Base-by-base conservation (phyloP, 2,888 invertebrate genomes). In the Rhyacophila evoluta region DNA sequence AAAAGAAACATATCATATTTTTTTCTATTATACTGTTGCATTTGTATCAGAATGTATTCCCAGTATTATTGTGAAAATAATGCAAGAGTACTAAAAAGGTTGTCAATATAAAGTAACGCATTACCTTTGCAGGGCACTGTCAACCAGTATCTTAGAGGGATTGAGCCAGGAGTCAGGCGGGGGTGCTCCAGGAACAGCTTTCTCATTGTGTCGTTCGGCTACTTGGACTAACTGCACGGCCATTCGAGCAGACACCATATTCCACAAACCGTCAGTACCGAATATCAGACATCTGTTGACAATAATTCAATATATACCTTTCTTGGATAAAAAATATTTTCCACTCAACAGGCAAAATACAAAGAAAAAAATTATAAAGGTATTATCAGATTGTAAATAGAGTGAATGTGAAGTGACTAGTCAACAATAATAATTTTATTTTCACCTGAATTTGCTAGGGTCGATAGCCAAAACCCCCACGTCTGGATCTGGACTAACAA, bases 401-500 rank as follows among this genome's bases (percentile, higher is more conserved):
- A n/a, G n/a, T n/a, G n/a, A n/a, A n/a, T n/a, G n/a, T n/a, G n/a
- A n/a, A n/a, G n/a, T n/a, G n/a, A n/a, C n/a, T n/a, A n/a, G n/a
- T n/a, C n/a, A n/a, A n/a, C n/a, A n/a, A n/a, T n/a, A n/a, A n/a
- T n/a, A n/a, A n/a, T n/a, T n/a, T n/a, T n/a, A n/a, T n/a, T n/a
- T 2, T 85, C 84, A 91, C 92, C 91, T 87, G 85, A 93, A 94
- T 83, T 91, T 92, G 73, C 92, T 91, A 11, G 96, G 92, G 86
- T 97, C 95, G 83, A 97, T 94, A 81, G 93, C 92, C 80, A 96
- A 89, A 1, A 98, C 97, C 79, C 93, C 92, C 10, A 98, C 96
- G 89, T 99, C 99, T 0, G 99, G 99, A 86, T 97, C 97, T 0
- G 99, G 99, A 33, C 98, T 98, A n/a, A 99, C 98, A 15, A 98